These are phyloP conservation scores for Lasioglossum figueresi DNA, from an alignment of 2,888 invertebrate genomes.

Conservation along the genomic window DNA sequence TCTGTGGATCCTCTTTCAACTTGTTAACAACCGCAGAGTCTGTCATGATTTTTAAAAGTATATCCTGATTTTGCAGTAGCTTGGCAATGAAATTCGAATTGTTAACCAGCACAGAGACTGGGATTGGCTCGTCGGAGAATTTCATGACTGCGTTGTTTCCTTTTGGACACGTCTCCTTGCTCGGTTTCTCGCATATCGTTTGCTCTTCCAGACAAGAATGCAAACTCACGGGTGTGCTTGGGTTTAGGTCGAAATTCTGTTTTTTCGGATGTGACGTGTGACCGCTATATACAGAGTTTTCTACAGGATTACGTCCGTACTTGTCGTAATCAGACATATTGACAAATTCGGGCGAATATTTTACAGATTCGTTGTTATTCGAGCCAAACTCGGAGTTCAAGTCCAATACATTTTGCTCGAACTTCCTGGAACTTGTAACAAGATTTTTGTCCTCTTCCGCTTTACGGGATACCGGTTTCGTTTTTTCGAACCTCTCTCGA, in stretches of 20 bases:
- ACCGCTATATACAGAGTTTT: constrained; percentile 33
- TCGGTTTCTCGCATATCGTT: constrained; percentile 65
- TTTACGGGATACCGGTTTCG: constrained; percentile 21
- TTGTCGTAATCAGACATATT: constrained; percentile 44
- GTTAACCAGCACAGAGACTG: constrained; percentile 73
- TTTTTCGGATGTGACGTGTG: constrained; percentile 10
- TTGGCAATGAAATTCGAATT: constrained; percentile 77
- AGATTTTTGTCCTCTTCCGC: constrained; percentile 33
- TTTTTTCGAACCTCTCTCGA: constrained; percentile 39
- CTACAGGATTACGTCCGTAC: constrained; percentile 43
- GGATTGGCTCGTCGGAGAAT: constrained; percentile 69
- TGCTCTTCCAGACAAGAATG: constrained; percentile 54
- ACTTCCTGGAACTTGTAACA: constrained; percentile 34
- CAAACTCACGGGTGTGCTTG: constrained; percentile 12
- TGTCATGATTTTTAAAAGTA: constrained; percentile 75
- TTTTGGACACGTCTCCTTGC: constrained; percentile 65
- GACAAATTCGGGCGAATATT: constrained; percentile 52
- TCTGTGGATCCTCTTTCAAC: constrained; percentile 77
- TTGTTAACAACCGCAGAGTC: constrained; percentile 72
- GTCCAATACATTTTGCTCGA: constrained; percentile 48
- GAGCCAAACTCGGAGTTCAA: constrained; percentile 47
- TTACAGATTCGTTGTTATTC: constrained; percentile 34
- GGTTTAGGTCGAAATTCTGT: constrained; percentile 22
- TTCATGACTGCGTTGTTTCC: constrained; percentile 61
- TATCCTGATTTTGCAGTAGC: constrained; percentile 75